Evolutionary conservation across 2,888 invertebrate species (phyloP).

Genomic region (Pasiphila rectangulata): DNA sequence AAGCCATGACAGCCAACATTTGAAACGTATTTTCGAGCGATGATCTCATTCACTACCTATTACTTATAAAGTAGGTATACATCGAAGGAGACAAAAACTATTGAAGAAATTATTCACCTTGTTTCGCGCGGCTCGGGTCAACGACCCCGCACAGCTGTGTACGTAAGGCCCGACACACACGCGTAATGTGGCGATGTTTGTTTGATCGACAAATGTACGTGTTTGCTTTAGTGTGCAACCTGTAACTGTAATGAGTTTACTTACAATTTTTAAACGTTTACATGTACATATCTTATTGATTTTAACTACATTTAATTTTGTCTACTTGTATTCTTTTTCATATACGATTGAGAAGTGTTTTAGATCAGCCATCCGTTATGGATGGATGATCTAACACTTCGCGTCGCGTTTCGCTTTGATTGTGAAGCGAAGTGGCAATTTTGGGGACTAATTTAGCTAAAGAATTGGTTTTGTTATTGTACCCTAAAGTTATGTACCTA

Average conservation of each 20-base stretch:
- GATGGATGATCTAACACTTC: no score
- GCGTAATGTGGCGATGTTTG: slow-evolving; percentile 31
- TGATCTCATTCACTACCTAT: slow-evolving; percentile 23
- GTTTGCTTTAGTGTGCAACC: slow-evolving; percentile 5
- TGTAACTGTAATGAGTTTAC: slow-evolving; percentile 1
- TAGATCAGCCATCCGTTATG: no score
- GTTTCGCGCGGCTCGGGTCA: slow-evolving; percentile 66
- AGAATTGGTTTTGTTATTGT: not conserved
- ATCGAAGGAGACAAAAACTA: slow-evolving; percentile 56
- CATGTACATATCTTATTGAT: no score
- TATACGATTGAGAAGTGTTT: not conserved
- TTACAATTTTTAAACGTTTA: not conserved
- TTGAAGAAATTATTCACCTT: slow-evolving; percentile 67
- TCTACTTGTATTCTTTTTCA: not conserved
- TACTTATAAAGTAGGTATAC: slow-evolving; percentile 20
- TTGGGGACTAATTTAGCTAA: not conserved
- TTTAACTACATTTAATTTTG: no score
- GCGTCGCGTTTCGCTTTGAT: no score
- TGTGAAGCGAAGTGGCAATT: not conserved
- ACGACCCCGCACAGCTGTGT: slow-evolving; percentile 71
- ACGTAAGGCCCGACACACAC: slow-evolving; percentile 43
- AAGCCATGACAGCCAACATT: not conserved
- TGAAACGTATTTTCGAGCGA: not conserved
- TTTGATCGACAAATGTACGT: slow-evolving; percentile 27
- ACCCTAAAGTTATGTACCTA: not conserved